phyloP scores from a whole-genome alignment of 2,797 vertebrate species.

The Micropoecilia bifurca region DNA sequence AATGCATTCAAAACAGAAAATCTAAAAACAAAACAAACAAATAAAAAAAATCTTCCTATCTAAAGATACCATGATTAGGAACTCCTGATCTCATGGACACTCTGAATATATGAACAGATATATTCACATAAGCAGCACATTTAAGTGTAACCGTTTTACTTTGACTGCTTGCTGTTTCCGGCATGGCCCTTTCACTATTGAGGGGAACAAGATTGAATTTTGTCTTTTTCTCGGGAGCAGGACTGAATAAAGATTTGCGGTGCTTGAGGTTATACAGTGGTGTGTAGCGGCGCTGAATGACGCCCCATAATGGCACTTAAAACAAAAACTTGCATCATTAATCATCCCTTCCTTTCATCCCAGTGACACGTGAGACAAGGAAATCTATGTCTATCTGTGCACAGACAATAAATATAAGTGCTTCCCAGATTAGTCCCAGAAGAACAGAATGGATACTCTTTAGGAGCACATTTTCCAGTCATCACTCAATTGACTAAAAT shows the following conservation, averaged over 20 bases:
- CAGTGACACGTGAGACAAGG: constrained; percentile 85
- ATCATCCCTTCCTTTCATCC: constrained; percentile 88
- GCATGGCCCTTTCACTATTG: constrained; percentile 34
- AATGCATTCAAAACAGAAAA: constrained; percentile 4
- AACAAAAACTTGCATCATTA: constrained; percentile 86
- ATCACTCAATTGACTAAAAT: constrained; percentile 93
- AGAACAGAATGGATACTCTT: constrained; percentile 85
- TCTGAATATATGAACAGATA: neutral
- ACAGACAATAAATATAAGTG: constrained; percentile 91
- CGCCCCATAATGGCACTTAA: constrained; percentile 80
- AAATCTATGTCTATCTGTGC: constrained; percentile 89
- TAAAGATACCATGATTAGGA: neutral
- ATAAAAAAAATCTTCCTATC: no score
- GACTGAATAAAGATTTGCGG: constrained; percentile 69
- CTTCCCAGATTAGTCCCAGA: constrained; percentile 91
- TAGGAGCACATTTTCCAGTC: constrained; percentile 87
- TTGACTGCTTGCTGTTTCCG: constrained; percentile 51
- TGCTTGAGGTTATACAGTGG: constrained; percentile 60
- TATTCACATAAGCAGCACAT: constrained; percentile 20
- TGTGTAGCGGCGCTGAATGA: constrained; percentile 65
- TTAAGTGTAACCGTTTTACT: constrained; percentile 13
- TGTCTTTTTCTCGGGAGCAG: constrained; percentile 35
- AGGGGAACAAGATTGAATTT: constrained; percentile 54
- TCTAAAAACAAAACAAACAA: neutral
- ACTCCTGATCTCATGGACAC: constrained; percentile 9